These are phyloP conservation scores for Orchesella flavescens DNA, from an alignment of 2,888 invertebrate species.

Conservation along the genomic window DNA sequence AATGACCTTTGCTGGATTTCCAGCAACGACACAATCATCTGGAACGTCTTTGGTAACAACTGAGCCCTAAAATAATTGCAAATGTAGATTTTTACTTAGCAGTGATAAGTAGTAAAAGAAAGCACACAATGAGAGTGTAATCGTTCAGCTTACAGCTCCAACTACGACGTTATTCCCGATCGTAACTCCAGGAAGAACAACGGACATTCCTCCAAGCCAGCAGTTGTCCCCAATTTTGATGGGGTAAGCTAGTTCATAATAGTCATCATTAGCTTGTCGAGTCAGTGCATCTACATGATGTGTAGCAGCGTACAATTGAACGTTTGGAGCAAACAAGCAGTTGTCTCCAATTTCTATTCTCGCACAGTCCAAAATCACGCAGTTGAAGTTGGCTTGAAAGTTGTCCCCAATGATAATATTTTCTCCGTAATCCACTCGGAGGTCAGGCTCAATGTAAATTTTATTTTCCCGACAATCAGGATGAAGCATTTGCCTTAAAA, in stretches of 20 bases:
- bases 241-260: constrained; percentile 64
- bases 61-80: constrained; percentile 45
- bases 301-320: constrained; percentile 69
- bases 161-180: constrained; percentile 63
- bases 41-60: constrained; percentile 69
- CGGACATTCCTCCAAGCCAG: constrained; percentile 66
- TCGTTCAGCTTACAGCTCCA: constrained; percentile 36
- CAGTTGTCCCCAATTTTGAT: constrained; percentile 66
- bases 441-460: constrained; percentile 60
- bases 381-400: constrained; percentile 65
- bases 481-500: constrained; percentile 51
- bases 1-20: constrained; percentile 67
- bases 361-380: constrained; percentile 63
- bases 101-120: background rate
- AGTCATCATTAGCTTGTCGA: constrained; percentile 46
- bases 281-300: constrained; percentile 60
- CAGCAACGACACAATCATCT: constrained; percentile 63
- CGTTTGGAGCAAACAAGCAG: constrained; percentile 64
- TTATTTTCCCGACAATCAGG: constrained; percentile 46
- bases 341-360: constrained; percentile 66
- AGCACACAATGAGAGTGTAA: background rate
- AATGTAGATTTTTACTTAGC: no score
- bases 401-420: constrained; percentile 67
- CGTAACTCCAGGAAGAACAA: constrained; percentile 70
- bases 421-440: constrained; percentile 67